These are phyloP conservation scores for Epinotia ramella DNA, from an alignment of 2,888 invertebrate genomes.

Conservation along the genomic window DNA sequence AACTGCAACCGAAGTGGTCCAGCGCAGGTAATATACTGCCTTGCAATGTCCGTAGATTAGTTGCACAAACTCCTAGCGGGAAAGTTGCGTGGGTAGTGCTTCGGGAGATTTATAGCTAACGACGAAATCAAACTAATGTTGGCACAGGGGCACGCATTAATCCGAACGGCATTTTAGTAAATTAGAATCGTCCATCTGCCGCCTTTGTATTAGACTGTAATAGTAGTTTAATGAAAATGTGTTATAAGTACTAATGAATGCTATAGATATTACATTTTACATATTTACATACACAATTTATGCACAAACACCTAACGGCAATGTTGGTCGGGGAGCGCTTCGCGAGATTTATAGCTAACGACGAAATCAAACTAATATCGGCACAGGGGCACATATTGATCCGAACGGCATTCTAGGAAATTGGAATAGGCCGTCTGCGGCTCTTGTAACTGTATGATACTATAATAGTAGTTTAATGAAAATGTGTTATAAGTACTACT, in stretches of 20 bases:
- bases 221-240: neutral
- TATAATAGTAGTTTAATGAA: too few relatives aligned
- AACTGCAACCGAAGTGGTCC: neutral
- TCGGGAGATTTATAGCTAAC: constrained; percentile 19
- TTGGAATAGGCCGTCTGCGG: neutral
- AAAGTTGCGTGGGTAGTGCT: neutral
- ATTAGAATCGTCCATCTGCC: neutral
- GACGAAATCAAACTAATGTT: constrained; percentile 13
- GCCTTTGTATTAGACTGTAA: neutral
- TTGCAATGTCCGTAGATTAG: constrained; percentile 28
- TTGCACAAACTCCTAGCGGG: constrained; percentile 19
- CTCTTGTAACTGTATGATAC: too few relatives aligned
- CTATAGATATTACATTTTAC: too few relatives aligned
- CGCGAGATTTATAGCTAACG: constrained; percentile 17
- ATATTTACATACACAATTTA: too few relatives aligned
- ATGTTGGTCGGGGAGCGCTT: constrained; percentile 4
- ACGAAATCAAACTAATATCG: constrained; percentile 18
- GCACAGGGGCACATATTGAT: neutral
- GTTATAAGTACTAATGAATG: neutral
- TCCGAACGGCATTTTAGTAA: neutral
- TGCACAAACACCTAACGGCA: constrained; percentile 29
- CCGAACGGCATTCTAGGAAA: neutral
- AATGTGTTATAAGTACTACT: too few relatives aligned
- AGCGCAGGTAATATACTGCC: constrained; percentile 15
- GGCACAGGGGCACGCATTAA: neutral